phyloP scores from a whole-genome alignment of 2,797 vertebrate genomes.

The Artibeus lituratus region DNA sequence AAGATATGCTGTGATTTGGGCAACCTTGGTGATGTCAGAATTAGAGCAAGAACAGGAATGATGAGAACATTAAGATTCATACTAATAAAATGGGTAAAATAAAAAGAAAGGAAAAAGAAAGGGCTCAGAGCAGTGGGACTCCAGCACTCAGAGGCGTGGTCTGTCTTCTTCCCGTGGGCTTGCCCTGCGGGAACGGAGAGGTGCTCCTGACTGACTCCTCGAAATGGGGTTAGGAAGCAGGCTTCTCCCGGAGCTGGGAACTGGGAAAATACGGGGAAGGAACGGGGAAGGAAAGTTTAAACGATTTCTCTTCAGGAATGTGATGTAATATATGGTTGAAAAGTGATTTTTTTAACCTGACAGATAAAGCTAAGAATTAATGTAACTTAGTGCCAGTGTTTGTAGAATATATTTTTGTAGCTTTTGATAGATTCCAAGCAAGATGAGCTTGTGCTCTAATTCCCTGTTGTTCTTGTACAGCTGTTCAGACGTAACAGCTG shows the following conservation, averaged over 20 bases:
- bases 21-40: neutral
- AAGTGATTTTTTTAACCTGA: slow-evolving; percentile 22
- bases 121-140: neutral
- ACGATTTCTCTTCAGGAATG: neutral
- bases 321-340: neutral
- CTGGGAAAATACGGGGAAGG: neutral
- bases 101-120: neutral
- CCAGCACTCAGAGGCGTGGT: neutral
- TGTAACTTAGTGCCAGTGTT: neutral
- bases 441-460: slow-evolving; percentile 58
- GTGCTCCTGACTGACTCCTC: neutral
- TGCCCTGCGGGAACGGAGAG: neutral
- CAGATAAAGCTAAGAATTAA: slow-evolving; percentile 31
- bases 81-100: neutral
- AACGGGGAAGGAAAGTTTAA: neutral
- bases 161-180: neutral
- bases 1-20: neutral
- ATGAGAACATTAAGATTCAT: neutral
- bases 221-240: neutral
- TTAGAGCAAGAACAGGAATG: neutral
- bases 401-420: slow-evolving; percentile 23
- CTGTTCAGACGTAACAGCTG: slow-evolving; percentile 63
- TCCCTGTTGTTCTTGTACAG: slow-evolving; percentile 66
- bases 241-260: neutral
- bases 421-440: slow-evolving; percentile 49